Base-by-base conservation (phyloP, 2,888 invertebrate species). In the Macrophya annulata region DNA sequence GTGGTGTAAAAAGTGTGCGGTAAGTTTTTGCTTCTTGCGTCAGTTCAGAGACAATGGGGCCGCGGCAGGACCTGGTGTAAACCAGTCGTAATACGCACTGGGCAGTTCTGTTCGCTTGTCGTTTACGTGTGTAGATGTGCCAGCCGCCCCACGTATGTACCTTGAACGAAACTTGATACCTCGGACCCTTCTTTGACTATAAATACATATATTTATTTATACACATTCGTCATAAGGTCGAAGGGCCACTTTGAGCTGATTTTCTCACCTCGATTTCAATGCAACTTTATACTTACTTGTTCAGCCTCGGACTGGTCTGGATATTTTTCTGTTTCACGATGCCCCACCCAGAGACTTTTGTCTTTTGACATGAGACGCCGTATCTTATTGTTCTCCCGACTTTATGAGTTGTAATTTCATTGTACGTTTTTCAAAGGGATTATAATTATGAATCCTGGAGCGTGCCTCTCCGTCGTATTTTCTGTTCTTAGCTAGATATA, bases 351-450 rank as follows among this genome's bases (percentile, higher is more conserved):
- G 51, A 62, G 62, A 55, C 62, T 81, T 79, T 81, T 62, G 62
- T 81, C 62, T 62, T 51, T 62, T 59, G 62, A 59, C 59, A 62
- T 43, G 81, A 9, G 81, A 81, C 74, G 43, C 40, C 74, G n/a
- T 25, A 31, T 62, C 74, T 84, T 59, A 74, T 55, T 84, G 72
- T 84, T 84, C 84, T 25, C 4, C 45, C 48, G 62, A 45, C 48
- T 85, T 45, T 65, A 77, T 77, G 68, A 85, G 79, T 65, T 51
- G 79, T 85, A 85, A 85, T 85, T 85, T 85, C 85, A 85, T 85
- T 85, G 79, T 79, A 84, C 71, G 71, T 68, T 85, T 68, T 65
- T 21, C 62, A 43, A 81, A 68, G 51, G 79, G 85, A 77, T 45
- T 85, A 25, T 79, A 85, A 85, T 85, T 85, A 85, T 76, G 40